Evolutionary conservation across 1,140 invertebrate species (phyloP).

Genomic region (Cylas formicarius): DNA sequence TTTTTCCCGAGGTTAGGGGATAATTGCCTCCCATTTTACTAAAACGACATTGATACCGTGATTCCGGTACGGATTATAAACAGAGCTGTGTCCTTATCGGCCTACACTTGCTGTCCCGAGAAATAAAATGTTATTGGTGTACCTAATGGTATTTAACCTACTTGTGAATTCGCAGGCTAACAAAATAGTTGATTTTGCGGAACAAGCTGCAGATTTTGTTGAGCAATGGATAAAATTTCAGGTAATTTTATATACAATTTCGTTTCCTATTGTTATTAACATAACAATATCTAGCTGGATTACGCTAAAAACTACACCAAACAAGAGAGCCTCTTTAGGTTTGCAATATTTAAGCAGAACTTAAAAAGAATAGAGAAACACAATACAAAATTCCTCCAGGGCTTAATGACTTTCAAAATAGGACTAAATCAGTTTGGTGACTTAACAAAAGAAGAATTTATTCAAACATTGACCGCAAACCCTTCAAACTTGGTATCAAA

Average conservation of each 20-base stretch:
- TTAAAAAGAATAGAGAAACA: slow-evolving; percentile 74
- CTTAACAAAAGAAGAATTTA: slow-evolving; percentile 76
- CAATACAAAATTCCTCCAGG: slow-evolving; percentile 62
- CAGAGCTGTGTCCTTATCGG: no score
- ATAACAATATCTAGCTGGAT: slow-evolving; percentile 7
- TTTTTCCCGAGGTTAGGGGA: no score
- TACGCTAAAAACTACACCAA: slow-evolving; percentile 11
- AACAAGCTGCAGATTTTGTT: neutral
- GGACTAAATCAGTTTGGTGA: slow-evolving; percentile 76
- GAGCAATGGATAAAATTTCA: slow-evolving; percentile 15
- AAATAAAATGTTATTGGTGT: no score
- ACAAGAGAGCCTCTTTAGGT: slow-evolving; percentile 50
- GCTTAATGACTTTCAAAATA: slow-evolving; percentile 57
- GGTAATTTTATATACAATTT: slow-evolving; percentile 6
- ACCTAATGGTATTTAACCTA: no score
- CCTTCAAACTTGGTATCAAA: slow-evolving; percentile 59
- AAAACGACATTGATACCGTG: no score
- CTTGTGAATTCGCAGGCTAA: no score
- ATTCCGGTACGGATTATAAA: no score
- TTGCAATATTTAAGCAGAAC: slow-evolving; percentile 82
- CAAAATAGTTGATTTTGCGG: no score
- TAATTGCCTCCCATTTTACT: no score
- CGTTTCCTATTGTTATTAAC: neutral
- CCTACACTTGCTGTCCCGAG: no score
- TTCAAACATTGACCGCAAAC: slow-evolving; percentile 56